Evolutionary conservation across 2,113 vertebrate genomes (phyloP).

Genomic region (Solenodon paradoxus): DNA sequence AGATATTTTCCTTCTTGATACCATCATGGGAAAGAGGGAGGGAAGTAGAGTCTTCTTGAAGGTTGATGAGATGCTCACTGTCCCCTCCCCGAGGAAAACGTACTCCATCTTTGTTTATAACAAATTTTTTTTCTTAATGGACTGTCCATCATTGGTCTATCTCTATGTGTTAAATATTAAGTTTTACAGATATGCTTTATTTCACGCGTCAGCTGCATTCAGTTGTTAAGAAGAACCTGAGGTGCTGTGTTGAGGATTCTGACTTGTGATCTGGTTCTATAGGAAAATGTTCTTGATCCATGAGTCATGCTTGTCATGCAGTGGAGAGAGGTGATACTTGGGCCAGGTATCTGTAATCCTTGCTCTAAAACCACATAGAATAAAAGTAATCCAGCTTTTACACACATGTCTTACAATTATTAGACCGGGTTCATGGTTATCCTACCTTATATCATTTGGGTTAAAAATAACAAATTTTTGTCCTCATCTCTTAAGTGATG

Average conservation of each 20-base stretch:
- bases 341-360: not conserved
- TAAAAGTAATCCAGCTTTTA: not conserved
- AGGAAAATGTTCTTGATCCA: not conserved
- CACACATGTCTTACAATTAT: not conserved
- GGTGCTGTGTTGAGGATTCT: not conserved
- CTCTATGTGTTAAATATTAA: not conserved
- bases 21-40: not conserved
- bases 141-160: not conserved
- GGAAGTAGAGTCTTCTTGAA: not conserved
- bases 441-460: not conserved
- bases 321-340: not conserved
- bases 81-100: not conserved
- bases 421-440: not conserved
- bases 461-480: not conserved
- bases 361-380: not conserved
- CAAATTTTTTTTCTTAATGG: not conserved
- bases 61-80: not conserved
- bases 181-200: not conserved
- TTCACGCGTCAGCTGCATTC: not conserved
- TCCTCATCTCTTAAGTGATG: not conserved
- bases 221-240: not conserved
- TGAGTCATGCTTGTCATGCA: not conserved
- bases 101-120: not conserved
- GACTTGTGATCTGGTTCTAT: not conserved
- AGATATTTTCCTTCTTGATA: not conserved